Percentiles rank a stretch among this genome's conserved stretches.
Conservation (phyloP, 2,113 vertebrate genomes). For the Anarrhichthys ocellatus region DNA sequence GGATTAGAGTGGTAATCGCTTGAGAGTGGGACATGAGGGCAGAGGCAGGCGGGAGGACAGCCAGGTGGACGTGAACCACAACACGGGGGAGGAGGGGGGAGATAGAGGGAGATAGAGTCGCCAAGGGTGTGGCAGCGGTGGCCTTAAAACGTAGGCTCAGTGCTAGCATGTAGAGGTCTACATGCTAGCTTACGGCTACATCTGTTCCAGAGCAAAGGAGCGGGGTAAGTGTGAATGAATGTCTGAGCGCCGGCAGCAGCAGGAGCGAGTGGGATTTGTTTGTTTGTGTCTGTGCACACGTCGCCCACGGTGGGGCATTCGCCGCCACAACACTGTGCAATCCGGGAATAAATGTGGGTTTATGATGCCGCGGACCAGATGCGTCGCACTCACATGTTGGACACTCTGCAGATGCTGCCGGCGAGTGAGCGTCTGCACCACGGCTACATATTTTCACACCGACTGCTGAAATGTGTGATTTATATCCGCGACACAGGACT, state of each 20-base stretch:
- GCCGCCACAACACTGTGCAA: slow-evolving; percentile 43
- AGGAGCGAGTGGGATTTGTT: slow-evolving; percentile 47
- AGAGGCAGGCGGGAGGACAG: slow-evolving; percentile 31
- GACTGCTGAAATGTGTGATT: slow-evolving; percentile 1
- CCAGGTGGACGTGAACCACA: slow-evolving; percentile 66
- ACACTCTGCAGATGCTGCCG: slow-evolving; percentile 31
- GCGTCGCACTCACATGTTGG: slow-evolving; percentile 48
- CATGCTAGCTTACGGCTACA: slow-evolving; percentile 40
- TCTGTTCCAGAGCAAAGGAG: slow-evolving; percentile 44
- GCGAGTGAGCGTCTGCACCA: neutral
- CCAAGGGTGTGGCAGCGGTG: slow-evolving; percentile 18
- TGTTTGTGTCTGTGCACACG: slow-evolving; percentile 52
- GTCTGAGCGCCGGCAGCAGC: slow-evolving; percentile 7
- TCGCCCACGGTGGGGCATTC: slow-evolving; percentile 23
- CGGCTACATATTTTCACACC: slow-evolving; percentile 15
- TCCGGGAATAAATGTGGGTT: slow-evolving; percentile 63
- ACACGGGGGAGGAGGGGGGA: neutral
- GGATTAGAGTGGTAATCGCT: slow-evolving; percentile 80
- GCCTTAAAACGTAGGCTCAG: slow-evolving; percentile 8
- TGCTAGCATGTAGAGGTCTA: neutral
- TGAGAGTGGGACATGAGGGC: slow-evolving; percentile 61
- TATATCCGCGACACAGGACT: neutral
- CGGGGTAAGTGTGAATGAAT: too few species aligned
- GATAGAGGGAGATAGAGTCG: neutral
- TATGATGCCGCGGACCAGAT: slow-evolving; percentile 69